Percentiles rank a stretch among this genome's conserved stretches.
phyloP scores from a whole-genome alignment of 1,140 invertebrate genomes.

The Pogonomyrmex californicus region DNA sequence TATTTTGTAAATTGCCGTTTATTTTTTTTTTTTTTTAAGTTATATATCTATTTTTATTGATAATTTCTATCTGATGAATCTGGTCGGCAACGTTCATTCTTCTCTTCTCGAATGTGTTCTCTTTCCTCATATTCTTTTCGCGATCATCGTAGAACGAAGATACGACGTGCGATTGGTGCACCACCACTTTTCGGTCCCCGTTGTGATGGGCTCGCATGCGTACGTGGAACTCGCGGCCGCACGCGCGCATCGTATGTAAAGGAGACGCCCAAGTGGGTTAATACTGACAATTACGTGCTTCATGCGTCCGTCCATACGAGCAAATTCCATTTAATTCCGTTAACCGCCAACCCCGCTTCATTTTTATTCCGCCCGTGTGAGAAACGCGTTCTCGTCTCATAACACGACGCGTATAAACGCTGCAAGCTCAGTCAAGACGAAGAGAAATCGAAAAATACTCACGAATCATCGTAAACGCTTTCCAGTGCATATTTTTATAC shows the following conservation, averaged over 20 bases:
- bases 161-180: slow-evolving; percentile 67
- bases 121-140: slow-evolving; percentile 32
- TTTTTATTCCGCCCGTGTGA: slow-evolving; percentile 37
- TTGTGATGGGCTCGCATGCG: slow-evolving; percentile 18
- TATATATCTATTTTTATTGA: not conserved
- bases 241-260: slow-evolving; percentile 71
- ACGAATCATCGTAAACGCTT: not conserved
- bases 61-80: slow-evolving; percentile 17
- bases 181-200: slow-evolving; percentile 26
- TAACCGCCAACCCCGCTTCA: slow-evolving; percentile 57
- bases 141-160: slow-evolving; percentile 57
- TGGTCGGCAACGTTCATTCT: slow-evolving; percentile 41
- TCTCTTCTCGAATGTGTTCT: slow-evolving; percentile 11
- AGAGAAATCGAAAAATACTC: slow-evolving; percentile 12
- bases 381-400: not conserved
- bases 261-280: slow-evolving; percentile 82
- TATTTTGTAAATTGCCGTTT: not conserved
- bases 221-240: slow-evolving; percentile 46
- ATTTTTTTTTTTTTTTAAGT: not conserved
- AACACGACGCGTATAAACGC: not conserved
- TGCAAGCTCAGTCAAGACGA: not conserved
- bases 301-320: slow-evolving; percentile 75
- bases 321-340: slow-evolving; percentile 75
- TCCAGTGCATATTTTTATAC: not conserved
- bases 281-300: slow-evolving; percentile 79